Evolutionary conservation across 2,888 invertebrate genomes (phyloP), one percentile per base, ranked within the genome.

Genomic region (Cybosia mesomella): DNA sequence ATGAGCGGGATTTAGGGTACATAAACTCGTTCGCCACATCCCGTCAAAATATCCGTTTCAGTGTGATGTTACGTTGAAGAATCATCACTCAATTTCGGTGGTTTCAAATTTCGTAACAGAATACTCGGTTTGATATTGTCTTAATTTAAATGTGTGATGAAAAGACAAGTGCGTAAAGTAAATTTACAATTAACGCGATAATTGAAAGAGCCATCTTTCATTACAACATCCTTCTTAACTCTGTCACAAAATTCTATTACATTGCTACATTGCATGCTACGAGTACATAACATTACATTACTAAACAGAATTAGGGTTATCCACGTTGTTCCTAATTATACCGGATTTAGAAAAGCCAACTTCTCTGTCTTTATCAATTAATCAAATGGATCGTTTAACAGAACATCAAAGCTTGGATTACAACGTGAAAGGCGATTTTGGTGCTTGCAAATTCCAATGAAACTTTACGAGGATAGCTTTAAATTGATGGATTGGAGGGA

Each of bases 371-470:
- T 69, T 68, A 77, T 70, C 73, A 79, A 80, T 79, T 80, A 75
- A 83, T 79, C 76, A 82, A 83, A 77, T 71, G 71, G 67, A 73
- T 76, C 67, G 75, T 74, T 79, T 72, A 68, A 75, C 75, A 66
- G 66, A 70, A 72, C 73, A 72, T 60, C 68, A 72, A 75, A 63
- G 70, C 70, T 70, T 58, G 77, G 85, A 82, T 84, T 79, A 83
- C 65, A 58, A 64, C 68, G 77, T 77, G 82, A 79, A 77, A 79
- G 49, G 73, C 34, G 66, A 74, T 60, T 68, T 72, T 68, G 65
- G 53, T 28, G 62, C 28, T 62, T 43, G 34, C 58, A 15, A 65
- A 81, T 73, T 72, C 21, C 36, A 21, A 58, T 36, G 22, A 68
- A 75, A 82, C 28, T 77, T 76, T 72, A 66, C 49, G 59, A 58